These are phyloP conservation scores for Drosophila bocki DNA, from an alignment of 1,140 invertebrate species.

Conservation along the genomic window DNA sequence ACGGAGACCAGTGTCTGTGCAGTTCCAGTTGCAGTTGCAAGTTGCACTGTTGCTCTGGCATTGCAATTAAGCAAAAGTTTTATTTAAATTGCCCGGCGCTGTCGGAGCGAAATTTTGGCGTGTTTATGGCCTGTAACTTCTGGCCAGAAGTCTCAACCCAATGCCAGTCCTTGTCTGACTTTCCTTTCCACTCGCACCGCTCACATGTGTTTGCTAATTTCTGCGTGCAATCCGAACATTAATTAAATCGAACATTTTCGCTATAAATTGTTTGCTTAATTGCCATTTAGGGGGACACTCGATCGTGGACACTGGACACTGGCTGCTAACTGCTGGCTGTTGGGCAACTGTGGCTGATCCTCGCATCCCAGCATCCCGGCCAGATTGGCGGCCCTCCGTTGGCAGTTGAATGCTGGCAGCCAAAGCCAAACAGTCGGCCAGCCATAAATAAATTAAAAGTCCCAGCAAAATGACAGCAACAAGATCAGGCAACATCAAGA, in stretches of 20 bases:
- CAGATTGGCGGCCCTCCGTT: constrained; percentile 46
- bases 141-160: constrained; percentile 25
- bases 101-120: constrained; percentile 39
- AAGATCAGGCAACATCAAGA: constrained; percentile 71
- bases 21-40: constrained; percentile 52
- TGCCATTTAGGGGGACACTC: constrained; percentile 72
- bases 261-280: constrained; percentile 83
- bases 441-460: constrained; percentile 83
- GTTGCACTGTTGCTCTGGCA: constrained; percentile 30
- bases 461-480: constrained; percentile 78
- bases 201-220: constrained; percentile 77
- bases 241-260: constrained; percentile 80
- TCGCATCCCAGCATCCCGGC: constrained; percentile 10
- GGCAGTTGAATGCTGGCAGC: constrained; percentile 63
- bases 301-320: constrained; percentile 22
- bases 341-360: constrained; percentile 4
- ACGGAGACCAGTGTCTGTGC: constrained; percentile 25
- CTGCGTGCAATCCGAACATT: constrained; percentile 81
- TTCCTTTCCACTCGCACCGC: constrained; percentile 47
- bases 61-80: constrained; percentile 83
- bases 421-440: constrained; percentile 28
- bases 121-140: constrained; percentile 64
- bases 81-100: constrained; percentile 80
- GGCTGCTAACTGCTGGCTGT: constrained; percentile 1
- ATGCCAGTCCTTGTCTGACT: background rate